These are phyloP conservation scores for Myotis yumanensis DNA, from an alignment of 2,113 vertebrate species.

Conservation along the genomic window DNA sequence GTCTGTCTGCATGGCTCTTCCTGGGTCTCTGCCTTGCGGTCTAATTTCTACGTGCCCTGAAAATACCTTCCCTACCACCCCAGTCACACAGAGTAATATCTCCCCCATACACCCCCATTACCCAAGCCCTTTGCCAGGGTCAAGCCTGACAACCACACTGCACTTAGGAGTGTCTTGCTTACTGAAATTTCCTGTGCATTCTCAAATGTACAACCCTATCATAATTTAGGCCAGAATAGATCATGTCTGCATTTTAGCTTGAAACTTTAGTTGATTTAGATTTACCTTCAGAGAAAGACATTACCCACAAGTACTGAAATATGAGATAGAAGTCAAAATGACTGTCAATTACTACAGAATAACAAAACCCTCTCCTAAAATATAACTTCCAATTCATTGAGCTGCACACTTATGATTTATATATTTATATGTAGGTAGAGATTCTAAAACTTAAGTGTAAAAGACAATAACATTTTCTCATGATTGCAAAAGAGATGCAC, in stretches of 20 bases:
- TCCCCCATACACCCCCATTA: too few relatives aligned
- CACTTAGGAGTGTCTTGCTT: background rate
- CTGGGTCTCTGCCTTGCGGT: background rate
- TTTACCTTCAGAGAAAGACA: constrained; percentile 18
- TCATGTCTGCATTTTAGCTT: background rate
- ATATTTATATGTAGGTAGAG: background rate
- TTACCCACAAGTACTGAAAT: background rate
- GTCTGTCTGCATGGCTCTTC: background rate
- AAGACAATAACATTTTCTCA: background rate
- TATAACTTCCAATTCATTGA: background rate
- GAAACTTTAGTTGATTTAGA: background rate
- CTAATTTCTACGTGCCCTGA: background rate
- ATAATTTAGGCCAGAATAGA: background rate
- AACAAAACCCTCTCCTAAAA: background rate
- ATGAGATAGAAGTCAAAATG: background rate
- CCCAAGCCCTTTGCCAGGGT: background rate
- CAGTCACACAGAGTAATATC: background rate
- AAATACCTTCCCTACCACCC: background rate
- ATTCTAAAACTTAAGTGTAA: constrained; percentile 6
- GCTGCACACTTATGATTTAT: background rate
- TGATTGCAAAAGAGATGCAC: background rate
- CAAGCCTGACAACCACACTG: background rate
- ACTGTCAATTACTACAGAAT: background rate
- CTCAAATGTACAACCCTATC: background rate
- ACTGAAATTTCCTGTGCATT: background rate